Evolutionary conservation across 2,797 vertebrate species (phyloP), one percentile per base, ranked within the genome.

Genomic region (Babyrousa celebensis): DNA sequence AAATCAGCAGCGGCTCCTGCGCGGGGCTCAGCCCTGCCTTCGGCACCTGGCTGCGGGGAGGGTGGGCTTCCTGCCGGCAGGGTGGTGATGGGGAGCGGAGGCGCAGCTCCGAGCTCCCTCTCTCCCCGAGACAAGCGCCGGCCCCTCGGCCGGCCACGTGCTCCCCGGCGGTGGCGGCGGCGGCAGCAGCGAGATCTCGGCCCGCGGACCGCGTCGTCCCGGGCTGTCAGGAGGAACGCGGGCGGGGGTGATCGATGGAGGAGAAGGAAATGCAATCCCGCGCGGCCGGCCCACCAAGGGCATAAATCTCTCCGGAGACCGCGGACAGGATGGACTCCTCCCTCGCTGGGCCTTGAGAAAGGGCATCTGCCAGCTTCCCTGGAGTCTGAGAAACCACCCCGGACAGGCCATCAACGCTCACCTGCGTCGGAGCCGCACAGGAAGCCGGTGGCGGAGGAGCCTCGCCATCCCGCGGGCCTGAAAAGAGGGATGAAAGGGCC

Each of bases 331-430:
- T 18, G 83, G 72, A 12, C 36, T 54, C 93, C 74, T 52, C 90
- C 86, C 62, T 56, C 8, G 0, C 85, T 0, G 4, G 93, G 96
- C 79, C 95, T 91, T 65, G 79, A 86, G 91, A 90, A 89, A 63
- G 74, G 78, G 65, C 56, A 20, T 43, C 60, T 58, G 78, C 40
- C 52, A 14, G 85, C 88, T 54, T 72, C 68, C 48, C n/a, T 5
- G 32, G 75, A 6, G 43, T 78, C 93, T 21, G 82, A 75, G 80
- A 77, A 62, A 36, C 25, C 18, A 7, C 27, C 3, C 3, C 5
- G 3, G 70, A 8, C 25, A 7, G 29, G 29, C 21, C 71, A n/a
- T 86, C 87, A 58, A 25, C 25, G 68, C 79, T 89, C 77, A 68
- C 94, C 92, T 89, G 90, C 48, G 9, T 6, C 6, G 0, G 5